Evolutionary conservation across 2,113 vertebrate species (phyloP), one percentile per base, ranked within the genome.

Genomic region (Chloroceryle aenea): DNA sequence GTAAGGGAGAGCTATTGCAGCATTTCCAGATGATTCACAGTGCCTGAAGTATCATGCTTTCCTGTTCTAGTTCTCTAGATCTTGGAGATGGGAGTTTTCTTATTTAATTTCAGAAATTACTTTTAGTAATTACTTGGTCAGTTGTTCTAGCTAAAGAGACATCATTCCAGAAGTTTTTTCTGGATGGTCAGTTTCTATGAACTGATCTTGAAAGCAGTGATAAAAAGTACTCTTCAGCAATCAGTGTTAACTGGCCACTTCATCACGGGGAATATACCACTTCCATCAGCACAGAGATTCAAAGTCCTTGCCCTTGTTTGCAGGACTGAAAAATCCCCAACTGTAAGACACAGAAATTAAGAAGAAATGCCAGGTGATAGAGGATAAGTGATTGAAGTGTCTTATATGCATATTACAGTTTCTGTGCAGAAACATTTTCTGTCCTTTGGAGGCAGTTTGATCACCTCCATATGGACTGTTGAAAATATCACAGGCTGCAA

Each of bases 401-500:
- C 66, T 62, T 88, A 94, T 48, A 75, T 87, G 52, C 43, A 59
- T 83, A 64, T 91, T 81, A 55, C 22, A 72, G 26, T 59, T 66
- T 79, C 72, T 53, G 43, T 86, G 68, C 74, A 66, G 66, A 95
- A 79, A 64, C 55, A 61, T 96, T 97, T 96, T 53, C 80, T 74
- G 88, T 93, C 91, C 91, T 89, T 95, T 92, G 62, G 69, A 89
- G 87, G n/a, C 62, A 81, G 53, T 74, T 93, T 93, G 87, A 89
- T 92, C 94, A 96, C 86, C 81, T 97, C 90, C 93, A 95, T 95
- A 93, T 93, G 89, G 85, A 92, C 72, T 94, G 61, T n/a, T 94
- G 80, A 94, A 97, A 93, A 95, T 96, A 91, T 96, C 85, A 94
- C 68, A 95, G 68, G 77, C 88, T 80, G 85, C 27, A 73, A 29